Base-by-base conservation (phyloP, 2,113 vertebrate species). In the Oceanites oceanicus region DNA sequence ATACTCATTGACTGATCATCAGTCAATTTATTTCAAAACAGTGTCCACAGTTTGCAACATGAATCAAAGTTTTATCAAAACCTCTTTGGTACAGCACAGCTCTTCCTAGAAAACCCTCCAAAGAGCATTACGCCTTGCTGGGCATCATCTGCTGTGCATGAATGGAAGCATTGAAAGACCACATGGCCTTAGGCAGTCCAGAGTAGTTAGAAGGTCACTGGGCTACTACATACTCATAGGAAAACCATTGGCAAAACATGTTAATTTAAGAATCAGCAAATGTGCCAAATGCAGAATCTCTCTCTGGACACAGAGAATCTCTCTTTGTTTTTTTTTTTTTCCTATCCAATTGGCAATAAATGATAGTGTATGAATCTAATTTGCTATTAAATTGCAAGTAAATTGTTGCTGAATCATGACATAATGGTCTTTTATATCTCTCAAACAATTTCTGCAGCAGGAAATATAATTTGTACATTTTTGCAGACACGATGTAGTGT, bases 1-100 rank as follows among this genome's bases (percentile, higher is more conserved):
- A 98, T 98, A 92, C 76, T 98, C 98, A 98, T 98, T 97, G 98
- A 98, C 98, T 98, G 98, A 98, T 98, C 98, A 98, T 99, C 98
- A 97, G 96, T 99, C 98, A 98, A 97, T 99, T 98, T 98, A 98
- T 99, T 98, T 98, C 97, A 94, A 98, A 98, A 98, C 97, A 95
- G 82, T 97, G 97, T 97, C 97, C 97, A 95, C 91, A 94, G 83
- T 98, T 95, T 93, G 94, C 96, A 97, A 92, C 93, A 79, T 89
- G 84, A 96, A 96, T 97, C 96, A 96, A 98, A 98, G 97, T 98
- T 98, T 98, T 98, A 96, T 97, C 97, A 96, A 98, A 97, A 97
- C 95, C 95, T 97, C 96, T 98, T 98, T 97, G 87, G 96, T 97
- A 84, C 72, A 94, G 93, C 82, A 78, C 45, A 61, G 82, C 87